phyloP scores from a whole-genome alignment of 2,113 vertebrate genomes.

The Potamarius usumacintae region DNA sequence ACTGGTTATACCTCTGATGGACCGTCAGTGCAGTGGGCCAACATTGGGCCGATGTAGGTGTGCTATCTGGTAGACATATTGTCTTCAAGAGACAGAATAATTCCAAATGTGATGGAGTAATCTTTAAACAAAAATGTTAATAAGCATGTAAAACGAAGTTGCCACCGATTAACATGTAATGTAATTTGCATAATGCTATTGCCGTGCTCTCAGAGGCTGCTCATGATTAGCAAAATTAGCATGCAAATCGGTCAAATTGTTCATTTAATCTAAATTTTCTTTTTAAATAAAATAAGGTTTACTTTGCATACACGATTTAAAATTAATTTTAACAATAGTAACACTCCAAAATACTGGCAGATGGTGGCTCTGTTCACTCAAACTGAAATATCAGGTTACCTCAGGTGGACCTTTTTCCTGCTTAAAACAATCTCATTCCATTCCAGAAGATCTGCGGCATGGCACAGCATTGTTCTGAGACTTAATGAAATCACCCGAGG shows the following conservation, averaged over 20 bases:
- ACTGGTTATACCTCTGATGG: no score
- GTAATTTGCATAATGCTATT: constrained; percentile 15
- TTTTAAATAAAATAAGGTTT: not conserved
- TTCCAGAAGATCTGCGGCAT: constrained; percentile 17
- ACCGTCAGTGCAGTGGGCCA: no score
- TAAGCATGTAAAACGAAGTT: not conserved
- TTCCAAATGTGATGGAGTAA: not conserved
- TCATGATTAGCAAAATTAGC: not conserved
- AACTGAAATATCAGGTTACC: not conserved
- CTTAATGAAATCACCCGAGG: constrained; percentile 36
- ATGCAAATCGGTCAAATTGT: constrained; percentile 7
- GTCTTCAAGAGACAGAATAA: not conserved
- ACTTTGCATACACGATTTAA: not conserved
- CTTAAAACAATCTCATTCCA: constrained; percentile 32
- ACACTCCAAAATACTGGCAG: not conserved
- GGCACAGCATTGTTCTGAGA: constrained; percentile 9
- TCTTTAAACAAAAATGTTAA: constrained; percentile 20
- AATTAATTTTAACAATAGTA: not conserved
- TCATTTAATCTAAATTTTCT: not conserved
- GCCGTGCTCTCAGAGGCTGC: not conserved
- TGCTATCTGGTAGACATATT: no score
- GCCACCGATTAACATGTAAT: constrained; percentile 12
- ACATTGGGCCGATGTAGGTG: no score
- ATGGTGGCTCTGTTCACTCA: not conserved
- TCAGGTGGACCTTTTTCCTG: constrained; percentile 12